Evolutionary conservation across 1,140 invertebrate species (phyloP).

Genomic region (Ridgeia piscesae): DNA sequence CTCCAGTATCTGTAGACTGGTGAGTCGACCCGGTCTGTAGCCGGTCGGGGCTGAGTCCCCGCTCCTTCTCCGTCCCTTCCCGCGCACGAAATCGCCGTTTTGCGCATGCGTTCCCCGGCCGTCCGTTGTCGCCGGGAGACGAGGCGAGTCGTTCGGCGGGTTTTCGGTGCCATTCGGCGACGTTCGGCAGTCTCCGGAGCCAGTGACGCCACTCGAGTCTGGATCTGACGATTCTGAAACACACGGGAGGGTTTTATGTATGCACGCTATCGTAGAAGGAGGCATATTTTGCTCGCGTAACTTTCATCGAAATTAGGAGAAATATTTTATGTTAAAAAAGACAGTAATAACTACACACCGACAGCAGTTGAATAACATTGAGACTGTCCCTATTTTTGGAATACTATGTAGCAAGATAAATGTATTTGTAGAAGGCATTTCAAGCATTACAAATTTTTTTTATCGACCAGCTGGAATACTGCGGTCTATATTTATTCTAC

Average conservation of each 20-base stretch:
- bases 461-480: no score
- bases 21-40: constrained; percentile 59
- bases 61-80: background rate
- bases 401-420: no score
- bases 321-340: background rate
- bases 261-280: background rate
- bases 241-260: background rate
- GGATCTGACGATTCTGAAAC: background rate
- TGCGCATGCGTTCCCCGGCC: background rate
- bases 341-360: background rate
- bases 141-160: background rate
- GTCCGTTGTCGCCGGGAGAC: background rate
- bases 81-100: background rate
- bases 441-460: no score
- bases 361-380: background rate
- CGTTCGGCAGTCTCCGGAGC: background rate
- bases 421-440: no score
- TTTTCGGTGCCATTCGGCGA: background rate
- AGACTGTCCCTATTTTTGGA: no score
- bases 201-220: background rate
- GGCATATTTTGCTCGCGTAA: background rate
- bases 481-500: no score
- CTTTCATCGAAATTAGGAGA: background rate
- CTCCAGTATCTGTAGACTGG: constrained; percentile 79
- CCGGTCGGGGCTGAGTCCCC: constrained; percentile 35